These are phyloP conservation scores for Piliocolobus tephrosceles DNA, from an alignment of 2,113 vertebrate genomes.

Conservation along the genomic window DNA sequence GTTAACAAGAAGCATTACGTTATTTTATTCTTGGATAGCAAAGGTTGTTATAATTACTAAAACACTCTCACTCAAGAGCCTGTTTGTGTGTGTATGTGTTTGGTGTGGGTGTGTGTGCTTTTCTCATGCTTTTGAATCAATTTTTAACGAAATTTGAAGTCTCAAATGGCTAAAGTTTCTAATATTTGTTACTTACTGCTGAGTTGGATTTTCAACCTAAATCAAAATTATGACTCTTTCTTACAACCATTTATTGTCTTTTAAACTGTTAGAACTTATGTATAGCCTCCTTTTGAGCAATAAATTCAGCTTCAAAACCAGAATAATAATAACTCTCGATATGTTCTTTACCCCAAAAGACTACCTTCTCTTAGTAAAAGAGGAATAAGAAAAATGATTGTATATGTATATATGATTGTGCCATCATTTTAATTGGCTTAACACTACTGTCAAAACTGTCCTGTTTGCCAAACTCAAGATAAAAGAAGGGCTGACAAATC, in stretches of 20 bases:
- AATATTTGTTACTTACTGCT: not conserved
- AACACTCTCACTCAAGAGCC: not conserved
- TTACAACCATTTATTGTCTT: not conserved
- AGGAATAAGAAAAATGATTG: not conserved
- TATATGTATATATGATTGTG: not conserved
- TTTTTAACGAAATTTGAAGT: not conserved
- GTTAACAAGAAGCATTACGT: not conserved
- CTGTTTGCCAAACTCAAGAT: not conserved
- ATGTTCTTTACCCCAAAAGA: not conserved
- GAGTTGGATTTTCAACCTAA: not conserved
- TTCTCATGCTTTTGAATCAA: not conserved
- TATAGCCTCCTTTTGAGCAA: not conserved
- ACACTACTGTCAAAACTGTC: not conserved
- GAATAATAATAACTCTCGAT: not conserved
- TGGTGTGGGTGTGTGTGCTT: not conserved
- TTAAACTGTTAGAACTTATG: not conserved
- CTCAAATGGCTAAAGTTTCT: not conserved
- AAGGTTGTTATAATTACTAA: not conserved
- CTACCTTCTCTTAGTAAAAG: not conserved
- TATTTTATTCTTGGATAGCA: not conserved
- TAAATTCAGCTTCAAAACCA: not conserved
- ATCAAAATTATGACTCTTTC: not conserved
- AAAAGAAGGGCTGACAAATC: not conserved
- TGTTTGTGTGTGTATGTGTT: not conserved
- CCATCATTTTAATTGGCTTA: not conserved